phyloP scores from a whole-genome alignment of 2,113 vertebrate species.

The Clarias macrocephalus region DNA sequence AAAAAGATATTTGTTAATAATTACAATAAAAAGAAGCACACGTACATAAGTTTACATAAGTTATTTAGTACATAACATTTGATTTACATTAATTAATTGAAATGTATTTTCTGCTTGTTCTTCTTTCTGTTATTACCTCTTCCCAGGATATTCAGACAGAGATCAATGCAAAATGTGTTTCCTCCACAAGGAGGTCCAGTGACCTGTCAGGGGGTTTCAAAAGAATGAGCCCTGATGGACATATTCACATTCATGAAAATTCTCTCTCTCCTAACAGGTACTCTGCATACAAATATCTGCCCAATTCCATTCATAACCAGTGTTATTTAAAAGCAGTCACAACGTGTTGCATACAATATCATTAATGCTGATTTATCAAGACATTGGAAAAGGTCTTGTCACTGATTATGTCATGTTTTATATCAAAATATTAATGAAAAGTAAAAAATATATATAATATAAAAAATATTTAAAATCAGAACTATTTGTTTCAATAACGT shows the following conservation, averaged over 20 bases:
- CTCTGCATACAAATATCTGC: not conserved
- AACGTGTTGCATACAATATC: not conserved
- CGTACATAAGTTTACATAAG: conserved; percentile 15
- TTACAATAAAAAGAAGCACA: not conserved
- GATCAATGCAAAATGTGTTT: conserved; percentile 82
- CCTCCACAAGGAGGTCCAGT: conserved; percentile 79
- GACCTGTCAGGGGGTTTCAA: conserved; percentile 79
- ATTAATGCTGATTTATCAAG: not conserved
- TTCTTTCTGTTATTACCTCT: conserved; percentile 6
- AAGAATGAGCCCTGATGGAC: conserved; percentile 65
- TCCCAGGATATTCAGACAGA: conserved; percentile 84
- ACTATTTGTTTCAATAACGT: not conserved
- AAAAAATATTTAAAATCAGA: not conserved
- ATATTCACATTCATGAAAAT: not conserved
- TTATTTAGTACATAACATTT: not conserved
- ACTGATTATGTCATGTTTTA: not conserved
- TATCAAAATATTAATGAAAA: not conserved
- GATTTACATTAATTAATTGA: not conserved
- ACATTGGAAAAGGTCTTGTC: not conserved
- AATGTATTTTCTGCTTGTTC: conserved; percentile 2
- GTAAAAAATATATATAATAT: not conserved
- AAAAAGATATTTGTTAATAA: not conserved
- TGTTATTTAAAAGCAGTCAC: not conserved
- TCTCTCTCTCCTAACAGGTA: conserved; percentile 29
- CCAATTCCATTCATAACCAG: not conserved